Evolutionary conservation across 2,113 vertebrate species (phyloP).

Genomic region (Chloroceryle aenea): DNA sequence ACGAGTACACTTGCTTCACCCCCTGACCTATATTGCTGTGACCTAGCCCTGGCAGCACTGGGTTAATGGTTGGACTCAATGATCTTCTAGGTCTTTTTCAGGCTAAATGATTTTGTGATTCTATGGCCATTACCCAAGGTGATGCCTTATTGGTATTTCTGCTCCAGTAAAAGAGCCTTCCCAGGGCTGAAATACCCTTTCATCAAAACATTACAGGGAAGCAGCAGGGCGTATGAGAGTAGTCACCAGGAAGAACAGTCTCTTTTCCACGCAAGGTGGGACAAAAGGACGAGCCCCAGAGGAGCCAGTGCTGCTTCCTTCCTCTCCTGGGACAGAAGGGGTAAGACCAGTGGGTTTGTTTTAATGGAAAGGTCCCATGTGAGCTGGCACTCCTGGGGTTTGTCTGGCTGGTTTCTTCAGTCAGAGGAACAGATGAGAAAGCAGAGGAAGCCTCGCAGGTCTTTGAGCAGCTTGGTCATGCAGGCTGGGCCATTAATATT

Average conservation of each 20-base stretch:
- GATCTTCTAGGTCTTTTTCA: background rate
- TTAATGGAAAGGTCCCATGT: background rate
- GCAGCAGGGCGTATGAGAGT: background rate
- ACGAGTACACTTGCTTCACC: background rate
- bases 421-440: background rate
- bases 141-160: constrained; percentile 34
- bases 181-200: background rate
- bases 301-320: background rate
- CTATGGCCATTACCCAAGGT: constrained; percentile 12
- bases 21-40: constrained; percentile 6
- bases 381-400: background rate
- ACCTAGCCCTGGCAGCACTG: background rate
- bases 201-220: background rate
- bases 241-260: background rate
- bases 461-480: background rate
- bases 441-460: background rate
- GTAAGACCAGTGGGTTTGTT: background rate
- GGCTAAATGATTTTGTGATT: background rate
- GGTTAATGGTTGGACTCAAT: background rate
- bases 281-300: background rate
- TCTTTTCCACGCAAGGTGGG: background rate
- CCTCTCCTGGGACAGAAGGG: background rate
- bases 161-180: constrained; percentile 2
- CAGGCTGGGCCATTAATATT: background rate
- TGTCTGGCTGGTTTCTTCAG: background rate